Percentiles rank a stretch among this genome's conserved stretches.
These are phyloP conservation scores for Rhodeus uyekii DNA, from an alignment of 2,797 vertebrate species.

Conservation along the genomic window DNA sequence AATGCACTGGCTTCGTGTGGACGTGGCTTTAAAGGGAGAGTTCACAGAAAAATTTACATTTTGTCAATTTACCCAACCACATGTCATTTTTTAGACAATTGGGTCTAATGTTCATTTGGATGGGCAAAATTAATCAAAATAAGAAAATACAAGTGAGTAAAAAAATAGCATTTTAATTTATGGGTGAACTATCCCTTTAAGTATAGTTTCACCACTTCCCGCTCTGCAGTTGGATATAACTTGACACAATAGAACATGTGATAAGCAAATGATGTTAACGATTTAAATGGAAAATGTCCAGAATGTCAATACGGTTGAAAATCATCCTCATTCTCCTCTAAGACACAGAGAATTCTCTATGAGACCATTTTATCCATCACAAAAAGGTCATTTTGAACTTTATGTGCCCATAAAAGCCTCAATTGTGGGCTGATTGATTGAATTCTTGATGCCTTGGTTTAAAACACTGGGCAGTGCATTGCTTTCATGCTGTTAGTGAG, in stretches of 20 bases:
- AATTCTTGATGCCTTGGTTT: conserved; percentile 25
- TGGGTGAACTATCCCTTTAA: neutral
- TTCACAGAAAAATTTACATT: neutral
- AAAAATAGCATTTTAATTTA: neutral
- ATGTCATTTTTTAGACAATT: neutral
- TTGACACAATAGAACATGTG: neutral
- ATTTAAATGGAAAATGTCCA: conserved; percentile 31
- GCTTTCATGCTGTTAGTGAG: conserved; percentile 30
- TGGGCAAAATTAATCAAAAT: neutral
- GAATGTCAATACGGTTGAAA: conserved; percentile 23
- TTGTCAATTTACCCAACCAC: neutral
- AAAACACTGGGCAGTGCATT: conserved; percentile 9
- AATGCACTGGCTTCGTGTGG: no score
- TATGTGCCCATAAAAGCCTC: conserved; percentile 33
- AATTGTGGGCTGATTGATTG: conserved; percentile 29
- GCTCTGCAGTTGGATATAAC: neutral
- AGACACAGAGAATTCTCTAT: neutral
- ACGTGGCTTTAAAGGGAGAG: neutral
- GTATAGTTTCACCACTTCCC: neutral
- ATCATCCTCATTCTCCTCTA: conserved; percentile 16
- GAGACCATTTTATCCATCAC: conserved; percentile 14
- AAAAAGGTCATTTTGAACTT: conserved; percentile 45
- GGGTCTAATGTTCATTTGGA: neutral
- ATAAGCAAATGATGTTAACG: conserved; percentile 4
- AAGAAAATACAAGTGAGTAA: neutral